A percentile compares a stretch with the other conserved stretches of the same genome.
These are phyloP conservation scores for Aldrovandia affinis DNA, from an alignment of 2,797 vertebrate species.

Conservation along the genomic window DNA sequence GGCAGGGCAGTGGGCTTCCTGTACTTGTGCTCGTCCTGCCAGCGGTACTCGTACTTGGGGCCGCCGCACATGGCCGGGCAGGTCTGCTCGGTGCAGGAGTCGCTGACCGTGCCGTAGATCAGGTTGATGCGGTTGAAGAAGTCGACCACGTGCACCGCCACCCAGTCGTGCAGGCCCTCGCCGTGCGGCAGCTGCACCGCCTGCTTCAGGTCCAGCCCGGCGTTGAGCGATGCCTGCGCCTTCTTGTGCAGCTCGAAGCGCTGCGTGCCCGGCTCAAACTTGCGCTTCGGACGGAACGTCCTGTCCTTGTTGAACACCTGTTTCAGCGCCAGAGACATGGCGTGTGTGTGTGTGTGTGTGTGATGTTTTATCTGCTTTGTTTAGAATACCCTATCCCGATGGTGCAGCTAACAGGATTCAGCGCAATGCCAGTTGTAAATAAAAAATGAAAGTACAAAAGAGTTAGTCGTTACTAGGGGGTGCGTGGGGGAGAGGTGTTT, in stretches of 20 bases:
- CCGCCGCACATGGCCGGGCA: slow-evolving; percentile 98
- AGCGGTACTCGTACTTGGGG: slow-evolving; percentile 94
- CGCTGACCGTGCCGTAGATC: slow-evolving; percentile 96
- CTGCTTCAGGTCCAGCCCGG: slow-evolving; percentile 90
- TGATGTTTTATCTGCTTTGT: neutral
- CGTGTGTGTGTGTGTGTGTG: too few relatives aligned
- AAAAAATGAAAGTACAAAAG: slow-evolving; percentile 47
- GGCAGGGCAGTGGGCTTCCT: slow-evolving; percentile 93
- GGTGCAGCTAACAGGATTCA: neutral
- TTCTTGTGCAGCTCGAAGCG: slow-evolving; percentile 98
- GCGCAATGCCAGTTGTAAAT: slow-evolving; percentile 39
- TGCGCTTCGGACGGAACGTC: slow-evolving; percentile 92
- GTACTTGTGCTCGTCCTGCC: slow-evolving; percentile 94
- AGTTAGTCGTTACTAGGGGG: slow-evolving; percentile 33
- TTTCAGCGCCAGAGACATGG: slow-evolving; percentile 78
- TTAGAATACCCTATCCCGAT: neutral
- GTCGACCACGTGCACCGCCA: slow-evolving; percentile 96
- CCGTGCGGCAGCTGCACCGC: slow-evolving; percentile 94
- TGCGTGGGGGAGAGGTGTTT: neutral
- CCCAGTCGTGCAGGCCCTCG: slow-evolving; percentile 93
- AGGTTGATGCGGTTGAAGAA: slow-evolving; percentile 99
- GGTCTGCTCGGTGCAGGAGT: slow-evolving; percentile 89
- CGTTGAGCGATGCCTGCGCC: slow-evolving; percentile 96
- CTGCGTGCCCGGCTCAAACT: slow-evolving; percentile 94
- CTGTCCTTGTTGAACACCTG: slow-evolving; percentile 99